Base-by-base conservation (phyloP, 2,113 vertebrate species). In the Grallaria varia region DNA sequence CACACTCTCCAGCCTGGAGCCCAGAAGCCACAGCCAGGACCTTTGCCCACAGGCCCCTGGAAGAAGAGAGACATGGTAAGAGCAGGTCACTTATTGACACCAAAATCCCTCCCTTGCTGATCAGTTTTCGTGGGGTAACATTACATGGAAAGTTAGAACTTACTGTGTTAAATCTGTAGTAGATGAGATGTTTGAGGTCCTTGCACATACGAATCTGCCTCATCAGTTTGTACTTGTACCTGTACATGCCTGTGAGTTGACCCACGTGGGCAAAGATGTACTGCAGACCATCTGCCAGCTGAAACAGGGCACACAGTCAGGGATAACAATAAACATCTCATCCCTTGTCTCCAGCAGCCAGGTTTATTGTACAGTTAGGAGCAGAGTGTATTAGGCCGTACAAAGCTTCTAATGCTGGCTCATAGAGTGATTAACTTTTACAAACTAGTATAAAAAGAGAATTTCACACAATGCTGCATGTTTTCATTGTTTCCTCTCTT, bases 181-280 rank as follows among this genome's bases (percentile, higher is more conserved):
- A 99, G 97, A 99, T 99, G 62, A 99, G 99, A 97, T 99, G 99
- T 88, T 99, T 99, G 95, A 99, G 97, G 97, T 99, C 99, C 96
- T 99, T 99, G 98, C 99, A 99, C 99, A 99, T 99, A 10, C 99
- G 98, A 93, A 99, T 99, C 97, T 99, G 99, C 94, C 99, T 98
- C 99, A 99, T 99, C 95, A 99, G 96, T 97, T 99, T 99, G 98
- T 99, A 99, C 78, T 99, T 99, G 98, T 99, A 99, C 10, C 99
- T 98, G 97, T 99, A 99, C 99, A 99, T 99, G 73, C 99, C 99
- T 0, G 99, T 99, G 97, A 99, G 98, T 97, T 99, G 99, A 60
- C 99, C 99, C 60, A 99, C 99, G 0, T 99, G 99, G 84, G 99
- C 99, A 50, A 99, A 99, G 98, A 99, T 99, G 97, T 99, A 99